Conservation (phyloP, 1,140 invertebrate genomes). For the Drosophila littoralis region DNA sequence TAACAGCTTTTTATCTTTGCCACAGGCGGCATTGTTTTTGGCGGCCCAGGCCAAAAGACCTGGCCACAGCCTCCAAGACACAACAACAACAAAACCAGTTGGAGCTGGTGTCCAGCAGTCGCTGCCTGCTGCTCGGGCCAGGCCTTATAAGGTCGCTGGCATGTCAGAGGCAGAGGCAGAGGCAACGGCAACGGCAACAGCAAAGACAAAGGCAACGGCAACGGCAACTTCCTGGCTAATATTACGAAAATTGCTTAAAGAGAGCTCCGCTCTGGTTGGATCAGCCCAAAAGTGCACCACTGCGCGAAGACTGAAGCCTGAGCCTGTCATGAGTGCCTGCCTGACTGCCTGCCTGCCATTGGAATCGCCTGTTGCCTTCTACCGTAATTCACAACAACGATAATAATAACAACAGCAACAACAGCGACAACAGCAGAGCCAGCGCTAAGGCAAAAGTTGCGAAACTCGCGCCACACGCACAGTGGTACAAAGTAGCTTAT, state of each 20-base stretch:
- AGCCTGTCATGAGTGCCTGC: constrained; percentile 33
- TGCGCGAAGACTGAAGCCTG: constrained; percentile 33
- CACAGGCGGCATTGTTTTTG: constrained; percentile 73
- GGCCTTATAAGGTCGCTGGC: constrained; percentile 77
- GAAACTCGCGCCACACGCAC: constrained; percentile 60
- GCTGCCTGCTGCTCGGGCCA: constrained; percentile 25
- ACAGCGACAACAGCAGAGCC: constrained; percentile 50
- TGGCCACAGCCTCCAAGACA: constrained; percentile 29
- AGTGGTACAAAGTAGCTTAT: constrained; percentile 35
- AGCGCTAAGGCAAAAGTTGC: constrained; percentile 68
- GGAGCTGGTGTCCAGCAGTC: constrained; percentile 35
- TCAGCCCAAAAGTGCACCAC: constrained; percentile 63
- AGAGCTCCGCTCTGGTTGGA: constrained; percentile 48
- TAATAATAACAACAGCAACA: constrained; percentile 33
- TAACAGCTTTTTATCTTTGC: constrained; percentile 83
- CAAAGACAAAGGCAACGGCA: constrained; percentile 23
- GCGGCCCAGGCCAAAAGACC: constrained; percentile 47
- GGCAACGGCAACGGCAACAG: constrained; percentile 17
- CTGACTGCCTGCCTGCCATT: constrained; percentile 39
- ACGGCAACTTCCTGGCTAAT: constrained; percentile 78
- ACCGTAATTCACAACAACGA: constrained; percentile 79
- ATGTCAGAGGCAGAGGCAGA: constrained; percentile 46
- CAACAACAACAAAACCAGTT: constrained; percentile 47
- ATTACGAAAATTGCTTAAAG: constrained; percentile 81
- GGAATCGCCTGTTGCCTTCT: constrained; percentile 73